Evolutionary conservation across 2,113 vertebrate genomes (phyloP).

Genomic region (Otolemur garnettii): DNA sequence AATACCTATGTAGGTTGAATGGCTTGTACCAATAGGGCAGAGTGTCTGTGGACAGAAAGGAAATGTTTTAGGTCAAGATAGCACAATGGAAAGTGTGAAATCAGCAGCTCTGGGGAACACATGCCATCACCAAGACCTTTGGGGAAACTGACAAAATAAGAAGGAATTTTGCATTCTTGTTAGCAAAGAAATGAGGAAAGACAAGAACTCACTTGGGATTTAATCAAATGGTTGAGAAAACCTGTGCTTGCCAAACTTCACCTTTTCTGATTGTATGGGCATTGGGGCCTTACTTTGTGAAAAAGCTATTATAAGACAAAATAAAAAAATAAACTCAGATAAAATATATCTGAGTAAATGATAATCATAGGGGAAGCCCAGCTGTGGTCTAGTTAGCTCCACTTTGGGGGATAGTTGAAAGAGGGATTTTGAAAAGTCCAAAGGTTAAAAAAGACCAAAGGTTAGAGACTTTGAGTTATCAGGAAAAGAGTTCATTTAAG

Average conservation of each 20-base stretch:
- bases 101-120: background rate
- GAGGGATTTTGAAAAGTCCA: background rate
- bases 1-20: background rate
- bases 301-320: background rate
- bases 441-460: background rate
- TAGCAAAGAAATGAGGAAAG: background rate
- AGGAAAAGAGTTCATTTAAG: background rate
- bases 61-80: background rate
- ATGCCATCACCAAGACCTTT: background rate
- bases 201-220: background rate
- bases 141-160: background rate
- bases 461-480: background rate
- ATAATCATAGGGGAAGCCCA: background rate
- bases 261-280: background rate
- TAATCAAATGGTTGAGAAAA: background rate
- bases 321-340: background rate
- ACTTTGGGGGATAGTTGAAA: background rate
- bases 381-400: background rate
- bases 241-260: background rate
- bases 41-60: background rate
- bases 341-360: background rate
- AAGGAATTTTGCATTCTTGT: conserved; percentile 26
- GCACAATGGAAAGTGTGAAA: background rate
- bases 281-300: background rate
- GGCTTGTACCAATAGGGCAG: background rate